Evolutionary conservation across 2,888 invertebrate species (phyloP), one percentile per base, ranked within the genome.

Genomic region (Hoplodrina blanda): DNA sequence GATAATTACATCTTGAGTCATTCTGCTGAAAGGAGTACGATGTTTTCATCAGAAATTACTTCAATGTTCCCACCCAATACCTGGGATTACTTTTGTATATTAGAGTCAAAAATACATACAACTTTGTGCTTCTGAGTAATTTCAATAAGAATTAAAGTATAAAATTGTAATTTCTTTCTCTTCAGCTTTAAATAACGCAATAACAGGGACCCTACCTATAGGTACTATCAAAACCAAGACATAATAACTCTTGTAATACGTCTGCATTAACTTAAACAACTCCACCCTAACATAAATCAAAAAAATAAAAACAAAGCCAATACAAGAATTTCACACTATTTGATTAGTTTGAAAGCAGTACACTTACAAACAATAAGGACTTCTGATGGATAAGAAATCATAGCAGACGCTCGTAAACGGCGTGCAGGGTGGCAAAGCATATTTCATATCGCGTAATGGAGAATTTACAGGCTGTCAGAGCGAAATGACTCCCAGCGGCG

Each of bases 361-460:
- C 85, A 78, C 83, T 81, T 85, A 81, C 84, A 69, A 81, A 71
- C 69, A 85, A 86, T 83, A 83, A 80, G 80, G 83, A 77, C 49
- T 62, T 76, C 80, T 87, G 90, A 88, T 89, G 86, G 89, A 87
- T 87, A 88, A 88, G 87, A 89, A 88, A 90, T 90, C 89, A 91
- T 90, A 89, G 87, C 84, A 76, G 81, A 71, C 79, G 86, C 82
- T 92, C 91, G 92, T 93, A 92, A 94, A 92, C 88, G 90, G 87
- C 77, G 85, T 74, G 84, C 85, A 85, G 88, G 90, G 90, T 89
- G 88, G 88, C 80, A 85, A 85, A 90, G 91, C 93, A 95, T 96
- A 96, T 96, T 94, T 96, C 96, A 96, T 96, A 96, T 93, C 94
- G 92, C 90, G 94, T 96, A 96, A 96, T 96, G 94, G 94, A 91